phyloP scores from a whole-genome alignment of 2,888 invertebrate genomes.

The Boloria selene region DNA sequence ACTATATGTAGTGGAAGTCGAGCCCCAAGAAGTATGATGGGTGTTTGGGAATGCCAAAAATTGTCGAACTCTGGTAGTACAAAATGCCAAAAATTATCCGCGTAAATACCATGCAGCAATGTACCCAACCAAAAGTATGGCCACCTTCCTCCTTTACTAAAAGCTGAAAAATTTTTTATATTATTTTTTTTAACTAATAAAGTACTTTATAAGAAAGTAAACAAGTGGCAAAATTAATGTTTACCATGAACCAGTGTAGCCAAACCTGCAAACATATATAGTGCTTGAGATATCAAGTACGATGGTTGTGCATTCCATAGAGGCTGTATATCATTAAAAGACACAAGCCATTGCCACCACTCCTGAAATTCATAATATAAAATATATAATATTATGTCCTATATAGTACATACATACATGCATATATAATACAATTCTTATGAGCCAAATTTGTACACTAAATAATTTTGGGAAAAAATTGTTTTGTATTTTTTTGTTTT shows the following conservation, averaged over 20 bases:
- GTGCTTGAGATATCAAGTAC: slow-evolving; percentile 84
- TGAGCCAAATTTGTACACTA: no score
- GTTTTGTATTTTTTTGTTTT: no score
- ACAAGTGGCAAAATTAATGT: slow-evolving; percentile 26
- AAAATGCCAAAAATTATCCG: slow-evolving; percentile 87
- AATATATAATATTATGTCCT: no score
- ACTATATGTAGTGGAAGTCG: slow-evolving; percentile 89
- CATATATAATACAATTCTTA: no score
- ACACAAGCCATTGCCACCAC: slow-evolving; percentile 85
- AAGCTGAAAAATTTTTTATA: slow-evolving; percentile 71
- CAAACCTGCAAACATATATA: slow-evolving; percentile 83
- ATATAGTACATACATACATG: no score
- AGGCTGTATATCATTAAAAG: slow-evolving; percentile 75
- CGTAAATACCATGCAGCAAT: slow-evolving; percentile 86
- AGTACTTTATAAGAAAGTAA: no score
- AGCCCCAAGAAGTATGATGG: slow-evolving; percentile 86
- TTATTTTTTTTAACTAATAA: background rate
- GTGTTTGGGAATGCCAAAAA: slow-evolving; percentile 92
- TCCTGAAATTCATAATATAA: slow-evolving; percentile 47
- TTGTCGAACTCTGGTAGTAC: slow-evolving; percentile 89
- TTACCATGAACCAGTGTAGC: slow-evolving; percentile 87
- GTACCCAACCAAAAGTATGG: slow-evolving; percentile 88
- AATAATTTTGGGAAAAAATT: no score
- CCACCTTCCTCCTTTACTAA: slow-evolving; percentile 87
- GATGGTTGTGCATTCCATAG: slow-evolving; percentile 86